Conservation (phyloP, 2,113 vertebrate species). For the Micromys minutus region DNA sequence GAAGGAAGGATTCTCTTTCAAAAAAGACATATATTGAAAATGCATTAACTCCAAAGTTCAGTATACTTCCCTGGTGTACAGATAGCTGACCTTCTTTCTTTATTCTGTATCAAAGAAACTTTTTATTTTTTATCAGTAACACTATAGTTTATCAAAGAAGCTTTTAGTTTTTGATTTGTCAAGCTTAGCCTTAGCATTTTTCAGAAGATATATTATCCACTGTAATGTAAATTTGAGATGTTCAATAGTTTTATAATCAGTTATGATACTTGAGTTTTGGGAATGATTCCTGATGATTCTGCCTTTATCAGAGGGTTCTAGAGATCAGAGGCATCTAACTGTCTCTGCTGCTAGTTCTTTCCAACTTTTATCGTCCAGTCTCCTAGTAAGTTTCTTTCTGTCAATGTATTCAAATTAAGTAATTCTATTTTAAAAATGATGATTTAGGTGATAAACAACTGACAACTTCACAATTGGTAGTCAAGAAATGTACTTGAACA, state of each 20-base stretch:
- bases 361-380: neutral
- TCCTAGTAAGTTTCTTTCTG: neutral
- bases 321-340: neutral
- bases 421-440: neutral
- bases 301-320: neutral
- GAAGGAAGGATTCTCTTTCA: neutral
- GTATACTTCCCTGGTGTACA: neutral
- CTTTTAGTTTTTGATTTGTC: neutral
- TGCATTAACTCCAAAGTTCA: neutral
- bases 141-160: neutral
- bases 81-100: neutral
- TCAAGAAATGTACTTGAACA: neutral
- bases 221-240: neutral
- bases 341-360: neutral
- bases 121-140: neutral
- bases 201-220: neutral
- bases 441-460: neutral
- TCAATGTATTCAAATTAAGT: neutral
- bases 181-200: neutral
- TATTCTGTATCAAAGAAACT: neutral
- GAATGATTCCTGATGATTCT: neutral
- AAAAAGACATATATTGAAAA: neutral
- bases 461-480: neutral
- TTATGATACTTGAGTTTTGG: neutral
- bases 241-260: neutral